Percentiles rank a stretch among this genome's conserved stretches.
Conservation (phyloP, 1,140 invertebrate species). For the Ephestia elutella region DNA sequence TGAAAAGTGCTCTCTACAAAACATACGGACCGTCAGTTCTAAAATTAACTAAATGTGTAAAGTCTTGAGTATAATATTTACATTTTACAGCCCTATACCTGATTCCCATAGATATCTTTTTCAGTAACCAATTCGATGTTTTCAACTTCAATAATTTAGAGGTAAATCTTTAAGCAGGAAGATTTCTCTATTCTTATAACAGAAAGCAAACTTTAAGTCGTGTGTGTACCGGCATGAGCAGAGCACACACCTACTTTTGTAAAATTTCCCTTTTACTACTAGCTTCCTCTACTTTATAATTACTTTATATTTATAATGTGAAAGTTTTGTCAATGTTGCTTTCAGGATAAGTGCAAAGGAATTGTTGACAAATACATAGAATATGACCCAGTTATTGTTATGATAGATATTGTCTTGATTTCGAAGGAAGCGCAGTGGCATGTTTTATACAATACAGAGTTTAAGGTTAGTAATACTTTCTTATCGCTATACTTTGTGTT, state of each 20-base stretch:
- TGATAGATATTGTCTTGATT: constrained; percentile 87
- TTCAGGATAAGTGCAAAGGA: constrained; percentile 81
- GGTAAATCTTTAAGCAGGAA: too few species aligned
- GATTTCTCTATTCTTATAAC: too few species aligned
- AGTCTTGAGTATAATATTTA: constrained; percentile 37
- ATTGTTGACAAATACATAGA: constrained; percentile 92
- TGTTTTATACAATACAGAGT: constrained; percentile 84
- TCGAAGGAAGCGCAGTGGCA: constrained; percentile 88
- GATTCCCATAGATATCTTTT: too few species aligned
- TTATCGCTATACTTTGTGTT: too few species aligned
- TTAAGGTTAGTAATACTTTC: constrained; percentile 73
- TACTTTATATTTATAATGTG: too few species aligned
- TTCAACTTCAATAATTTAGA: too few species aligned
- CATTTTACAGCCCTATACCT: not conserved
- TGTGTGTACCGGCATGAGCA: too few species aligned
- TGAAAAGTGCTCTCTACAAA: constrained; percentile 78
- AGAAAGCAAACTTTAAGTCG: too few species aligned
- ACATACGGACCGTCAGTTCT: constrained; percentile 81
- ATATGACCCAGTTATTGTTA: constrained; percentile 88
- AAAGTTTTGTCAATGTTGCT: constrained; percentile 23
- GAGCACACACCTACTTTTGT: too few species aligned
- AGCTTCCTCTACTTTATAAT: too few species aligned
- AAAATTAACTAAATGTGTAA: constrained; percentile 84
- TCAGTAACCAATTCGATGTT: not conserved
- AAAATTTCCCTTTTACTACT: too few species aligned